These are phyloP conservation scores for Lutraria rhynchaena DNA, from an alignment of 1,140 invertebrate species.

Conservation along the genomic window DNA sequence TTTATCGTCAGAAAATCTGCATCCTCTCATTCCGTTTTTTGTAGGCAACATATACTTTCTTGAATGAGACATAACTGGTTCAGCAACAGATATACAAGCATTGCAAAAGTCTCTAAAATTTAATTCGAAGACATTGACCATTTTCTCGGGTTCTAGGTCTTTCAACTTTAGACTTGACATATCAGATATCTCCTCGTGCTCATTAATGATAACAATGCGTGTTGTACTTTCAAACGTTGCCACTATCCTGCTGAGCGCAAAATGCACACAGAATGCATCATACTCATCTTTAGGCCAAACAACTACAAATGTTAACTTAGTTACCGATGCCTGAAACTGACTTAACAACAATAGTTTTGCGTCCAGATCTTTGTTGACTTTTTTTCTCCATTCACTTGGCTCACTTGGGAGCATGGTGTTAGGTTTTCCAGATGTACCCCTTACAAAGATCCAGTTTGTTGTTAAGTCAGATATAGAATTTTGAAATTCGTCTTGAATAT, in stretches of 20 bases:
- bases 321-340: conserved; percentile 55
- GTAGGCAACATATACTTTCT: conserved; percentile 41
- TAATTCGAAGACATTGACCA: conserved; percentile 25
- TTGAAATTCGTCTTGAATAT: conserved; percentile 56
- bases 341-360: conserved; percentile 41
- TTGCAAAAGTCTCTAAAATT: conserved; percentile 9
- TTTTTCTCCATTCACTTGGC: conserved; percentile 54
- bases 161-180: not conserved
- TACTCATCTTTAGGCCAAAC: conserved; percentile 56
- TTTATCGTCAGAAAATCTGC: conserved; percentile 50
- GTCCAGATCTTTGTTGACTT: conserved; percentile 41
- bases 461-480: conserved; percentile 55
- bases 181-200: not conserved
- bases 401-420: conserved; percentile 50
- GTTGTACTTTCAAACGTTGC: conserved; percentile 10
- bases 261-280: not conserved
- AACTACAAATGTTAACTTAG: conserved; percentile 59
- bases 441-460: conserved; percentile 65
- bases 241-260: conserved; percentile 46
- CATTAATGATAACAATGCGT: conserved; percentile 28
- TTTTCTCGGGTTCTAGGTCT: conserved; percentile 29
- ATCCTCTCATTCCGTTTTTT: conserved; percentile 13
- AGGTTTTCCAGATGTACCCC: conserved; percentile 59
- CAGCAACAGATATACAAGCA: conserved; percentile 2
- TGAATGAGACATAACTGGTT: not conserved